Evolutionary conservation across 2,888 invertebrate genomes (phyloP).

Genomic region (Baronia brevicornis): DNA sequence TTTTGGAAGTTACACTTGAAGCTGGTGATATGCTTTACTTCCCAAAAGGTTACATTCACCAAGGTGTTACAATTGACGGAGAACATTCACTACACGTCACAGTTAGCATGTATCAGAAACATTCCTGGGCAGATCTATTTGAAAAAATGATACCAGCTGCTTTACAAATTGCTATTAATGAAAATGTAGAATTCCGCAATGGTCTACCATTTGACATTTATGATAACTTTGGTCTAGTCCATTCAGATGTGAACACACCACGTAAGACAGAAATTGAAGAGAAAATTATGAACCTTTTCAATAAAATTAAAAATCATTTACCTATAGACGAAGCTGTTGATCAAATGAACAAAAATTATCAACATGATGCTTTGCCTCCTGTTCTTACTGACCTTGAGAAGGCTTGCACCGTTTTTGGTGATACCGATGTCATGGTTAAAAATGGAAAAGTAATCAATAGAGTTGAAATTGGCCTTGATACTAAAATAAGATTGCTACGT

Average conservation of each 20-base stretch:
- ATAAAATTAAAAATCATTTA: slow-evolving; percentile 74
- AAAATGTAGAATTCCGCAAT: slow-evolving; percentile 81
- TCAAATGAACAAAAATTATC: slow-evolving; percentile 87
- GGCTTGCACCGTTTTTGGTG: slow-evolving; percentile 81
- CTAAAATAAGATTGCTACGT: slow-evolving; percentile 75
- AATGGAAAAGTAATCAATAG: slow-evolving; percentile 78
- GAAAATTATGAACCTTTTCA: slow-evolving; percentile 73
- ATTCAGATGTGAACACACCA: slow-evolving; percentile 68
- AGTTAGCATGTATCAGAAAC: slow-evolving; percentile 92
- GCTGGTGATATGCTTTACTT: slow-evolving; percentile 96
- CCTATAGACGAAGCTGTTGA: slow-evolving; percentile 89
- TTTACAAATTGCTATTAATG: slow-evolving; percentile 80
- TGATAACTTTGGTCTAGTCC: slow-evolving; percentile 82
- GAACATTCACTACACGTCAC: slow-evolving; percentile 96
- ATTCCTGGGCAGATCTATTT: slow-evolving; percentile 92
- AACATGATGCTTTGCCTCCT: slow-evolving; percentile 93
- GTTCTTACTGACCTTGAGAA: slow-evolving; percentile 80
- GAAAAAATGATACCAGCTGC: slow-evolving; percentile 87
- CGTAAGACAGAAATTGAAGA: slow-evolving; percentile 67
- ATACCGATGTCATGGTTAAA: slow-evolving; percentile 79
- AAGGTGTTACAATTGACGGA: slow-evolving; percentile 85
- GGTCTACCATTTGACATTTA: slow-evolving; percentile 89
- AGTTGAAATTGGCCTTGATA: slow-evolving; percentile 80
- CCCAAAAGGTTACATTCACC: slow-evolving; percentile 91
- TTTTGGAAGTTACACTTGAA: slow-evolving; percentile 85